Evolutionary conservation across 1,140 invertebrate genomes (phyloP).

Genomic region (Drosophila athabasca): DNA sequence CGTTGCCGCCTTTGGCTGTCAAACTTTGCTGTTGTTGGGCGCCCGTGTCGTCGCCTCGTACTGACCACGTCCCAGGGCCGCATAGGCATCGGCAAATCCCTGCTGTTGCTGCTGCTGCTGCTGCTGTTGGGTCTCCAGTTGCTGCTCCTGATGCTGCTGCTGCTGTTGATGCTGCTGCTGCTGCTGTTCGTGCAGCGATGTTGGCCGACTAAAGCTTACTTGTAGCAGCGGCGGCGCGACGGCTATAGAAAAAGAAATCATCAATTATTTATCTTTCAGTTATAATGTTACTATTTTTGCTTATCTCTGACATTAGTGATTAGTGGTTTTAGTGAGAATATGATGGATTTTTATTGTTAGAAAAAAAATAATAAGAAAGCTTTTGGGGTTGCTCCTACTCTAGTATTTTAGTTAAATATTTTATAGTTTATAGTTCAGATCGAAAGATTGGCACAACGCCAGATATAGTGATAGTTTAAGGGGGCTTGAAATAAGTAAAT

Average conservation of each 20-base stretch:
- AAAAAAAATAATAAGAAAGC: no score
- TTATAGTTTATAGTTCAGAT: no score
- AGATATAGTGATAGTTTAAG: no score
- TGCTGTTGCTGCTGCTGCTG: constrained; percentile 73
- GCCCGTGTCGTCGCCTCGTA: constrained; percentile 84
- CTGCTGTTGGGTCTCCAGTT: constrained; percentile 82
- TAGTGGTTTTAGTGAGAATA: constrained; percentile 19
- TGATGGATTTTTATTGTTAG: no score
- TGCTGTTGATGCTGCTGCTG: constrained; percentile 84
- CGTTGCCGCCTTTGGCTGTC: constrained; percentile 81
- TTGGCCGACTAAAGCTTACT: constrained; percentile 85
- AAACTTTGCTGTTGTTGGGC: constrained; percentile 85
- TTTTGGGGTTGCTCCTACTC: no score
- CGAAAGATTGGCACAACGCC: no score
- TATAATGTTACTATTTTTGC: neutral
- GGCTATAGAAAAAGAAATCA: constrained; percentile 81
- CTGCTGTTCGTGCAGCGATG: constrained; percentile 84
- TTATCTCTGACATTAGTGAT: neutral
- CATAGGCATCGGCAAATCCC: constrained; percentile 85
- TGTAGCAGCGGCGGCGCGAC: constrained; percentile 87
- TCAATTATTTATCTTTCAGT: constrained; percentile 13
- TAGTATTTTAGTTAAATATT: no score
- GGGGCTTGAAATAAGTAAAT: no score
- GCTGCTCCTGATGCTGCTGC: constrained; percentile 83
- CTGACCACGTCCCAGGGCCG: constrained; percentile 86